phyloP scores from a whole-genome alignment of 2,888 invertebrate species.

The Chrysolina americana region DNA sequence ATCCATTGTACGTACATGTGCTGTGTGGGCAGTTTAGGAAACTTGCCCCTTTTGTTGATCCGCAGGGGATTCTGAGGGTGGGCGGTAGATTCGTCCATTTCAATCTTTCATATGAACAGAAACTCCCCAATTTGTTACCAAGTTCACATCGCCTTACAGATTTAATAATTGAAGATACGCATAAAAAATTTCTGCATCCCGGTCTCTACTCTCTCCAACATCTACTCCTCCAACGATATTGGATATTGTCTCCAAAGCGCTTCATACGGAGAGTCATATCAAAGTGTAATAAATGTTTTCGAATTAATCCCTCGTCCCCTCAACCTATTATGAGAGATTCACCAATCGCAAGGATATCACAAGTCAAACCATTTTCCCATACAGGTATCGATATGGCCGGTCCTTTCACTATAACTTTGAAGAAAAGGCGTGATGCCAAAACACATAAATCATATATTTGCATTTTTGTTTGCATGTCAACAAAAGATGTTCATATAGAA shows the following conservation, averaged over 20 bases:
- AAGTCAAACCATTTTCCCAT: background rate
- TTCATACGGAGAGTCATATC: background rate
- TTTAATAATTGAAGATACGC: background rate
- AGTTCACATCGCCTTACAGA: background rate
- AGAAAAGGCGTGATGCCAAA: constrained; percentile 27
- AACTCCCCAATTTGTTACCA: background rate
- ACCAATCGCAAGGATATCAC: background rate
- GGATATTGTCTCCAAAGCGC: background rate
- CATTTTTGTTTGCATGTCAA: background rate
- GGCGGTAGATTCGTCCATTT: background rate
- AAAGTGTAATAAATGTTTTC: background rate
- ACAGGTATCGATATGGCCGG: background rate
- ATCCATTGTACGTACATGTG: too few species aligned
- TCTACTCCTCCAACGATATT: constrained; percentile 7
- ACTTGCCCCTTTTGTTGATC: background rate
- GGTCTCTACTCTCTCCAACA: background rate
- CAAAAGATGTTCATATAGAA: background rate
- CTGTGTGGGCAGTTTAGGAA: background rate
- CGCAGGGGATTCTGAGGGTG: background rate
- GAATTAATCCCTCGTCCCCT: background rate
- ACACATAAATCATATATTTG: constrained; percentile 32
- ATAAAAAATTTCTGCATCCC: background rate
- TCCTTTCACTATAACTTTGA: background rate
- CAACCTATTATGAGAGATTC: background rate
- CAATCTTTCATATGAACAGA: background rate